Conservation (phyloP, 92 coral and sea anemone genomes). For the Heliopora coerulea region DNA sequence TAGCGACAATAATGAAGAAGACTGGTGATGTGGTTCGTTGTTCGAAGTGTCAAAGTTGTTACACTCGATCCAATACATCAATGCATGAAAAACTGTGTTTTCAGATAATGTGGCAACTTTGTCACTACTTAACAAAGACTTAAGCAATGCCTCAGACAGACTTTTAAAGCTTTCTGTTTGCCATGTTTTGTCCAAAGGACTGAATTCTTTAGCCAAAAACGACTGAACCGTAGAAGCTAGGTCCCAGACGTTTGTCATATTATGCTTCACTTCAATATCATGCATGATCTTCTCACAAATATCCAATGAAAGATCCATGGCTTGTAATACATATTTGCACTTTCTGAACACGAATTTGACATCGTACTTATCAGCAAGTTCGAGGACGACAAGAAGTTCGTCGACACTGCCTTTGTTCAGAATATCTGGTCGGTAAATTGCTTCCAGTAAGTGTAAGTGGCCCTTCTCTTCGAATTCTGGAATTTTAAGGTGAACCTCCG, state of each 20-base stretch:
- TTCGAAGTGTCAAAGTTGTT: not conserved
- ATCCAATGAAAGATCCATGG: constrained; percentile 6
- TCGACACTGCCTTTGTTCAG: not conserved
- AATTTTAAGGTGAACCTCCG: constrained; percentile 12
- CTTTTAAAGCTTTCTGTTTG: not conserved
- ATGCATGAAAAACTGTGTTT: constrained; percentile 84
- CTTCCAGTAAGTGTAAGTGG: constrained; percentile 1
- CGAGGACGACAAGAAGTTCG: constrained; percentile 11
- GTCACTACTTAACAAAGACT: constrained; percentile 15
- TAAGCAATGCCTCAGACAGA: not conserved
- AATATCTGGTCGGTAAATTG: constrained; percentile 3
- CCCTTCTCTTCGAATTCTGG: constrained; percentile 10
- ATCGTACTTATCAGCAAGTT: constrained; percentile 10
- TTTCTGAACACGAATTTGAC: too few relatives aligned
- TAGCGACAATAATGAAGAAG: constrained; percentile 3
- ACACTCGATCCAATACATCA: constrained; percentile 55
- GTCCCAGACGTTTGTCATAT: not conserved
- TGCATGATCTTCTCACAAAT: constrained; percentile 24
- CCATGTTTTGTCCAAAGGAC: not conserved
- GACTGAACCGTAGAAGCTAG: not conserved
- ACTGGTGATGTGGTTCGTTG: not conserved
- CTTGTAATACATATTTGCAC: too few relatives aligned
- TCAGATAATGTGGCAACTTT: constrained; percentile 76
- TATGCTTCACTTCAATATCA: not conserved
- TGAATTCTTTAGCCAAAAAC: constrained; percentile 9